Base-by-base conservation (phyloP, 2,888 invertebrate species). In the Trichopoda pennipes region DNA sequence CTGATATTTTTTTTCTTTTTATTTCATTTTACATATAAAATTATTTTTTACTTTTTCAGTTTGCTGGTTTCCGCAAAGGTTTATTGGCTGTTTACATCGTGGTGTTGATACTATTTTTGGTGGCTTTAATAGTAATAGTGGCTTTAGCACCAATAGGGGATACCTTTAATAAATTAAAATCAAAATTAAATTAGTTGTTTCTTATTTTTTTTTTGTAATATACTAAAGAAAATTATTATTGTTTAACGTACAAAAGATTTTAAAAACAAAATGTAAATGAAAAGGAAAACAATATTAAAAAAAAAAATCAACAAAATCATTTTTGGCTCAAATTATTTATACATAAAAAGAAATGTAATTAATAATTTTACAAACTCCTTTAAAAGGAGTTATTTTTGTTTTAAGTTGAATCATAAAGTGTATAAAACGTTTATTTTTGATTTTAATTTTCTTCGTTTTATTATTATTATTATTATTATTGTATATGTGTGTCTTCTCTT, bases 51-150 rank as follows among this genome's bases (percentile, higher is more conserved):
- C 63, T 6, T 69, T 77, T 83, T 69, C 93, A 97, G 97, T 95
- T 95, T 89, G 93, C 95, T 3, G 93, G 93, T 66, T 94, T 96
- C 91, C 93, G 97, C 86, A 96, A 95, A 88, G 93, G 94, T 72
- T 92, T 97, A 69, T 92, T 98, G 55, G 94, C 93, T n/a, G 89
- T 97, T 49, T 97, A 97, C 90, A 93, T 95, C 49, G 92, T 96
- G 0, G 93, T 96, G 60, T 92, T 96, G 74, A 88, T 94, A 17
- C 91, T 94, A 21, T 93, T 98, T 86, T 93, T 95, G 0, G 92
- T 94, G 14, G 95, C 94, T 9, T 93, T 97, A 87, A 94, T 97
- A 74, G 93, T 96, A 78, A 93, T 97, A 60, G 94, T 94, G 19
- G 94, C 94, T 0, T 91, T 96, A 78, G 95, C 96, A 17, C 96